Conservation (phyloP, 23 tunicate genomes). For the Diplosoma virens region DNA sequence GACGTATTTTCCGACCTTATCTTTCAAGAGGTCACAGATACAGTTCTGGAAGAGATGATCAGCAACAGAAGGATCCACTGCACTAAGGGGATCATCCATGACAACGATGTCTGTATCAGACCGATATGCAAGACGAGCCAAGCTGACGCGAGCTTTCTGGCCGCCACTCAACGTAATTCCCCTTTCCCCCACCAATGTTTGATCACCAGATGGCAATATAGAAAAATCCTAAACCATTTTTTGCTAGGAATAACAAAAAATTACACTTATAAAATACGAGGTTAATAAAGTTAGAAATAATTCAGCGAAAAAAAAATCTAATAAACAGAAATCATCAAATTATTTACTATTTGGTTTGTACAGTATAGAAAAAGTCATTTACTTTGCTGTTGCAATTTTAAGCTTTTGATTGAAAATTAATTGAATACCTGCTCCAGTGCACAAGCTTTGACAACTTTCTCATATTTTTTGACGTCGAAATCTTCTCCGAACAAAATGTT, state of each 20-base stretch:
- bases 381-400: too few relatives aligned
- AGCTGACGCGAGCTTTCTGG: constrained; percentile 87
- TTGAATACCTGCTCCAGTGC: constrained; percentile 37
- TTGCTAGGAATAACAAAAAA: too few relatives aligned
- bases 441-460: constrained; percentile 61
- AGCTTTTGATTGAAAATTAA: too few relatives aligned
- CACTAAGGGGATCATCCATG: constrained; percentile 92
- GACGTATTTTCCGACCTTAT: constrained; percentile 67
- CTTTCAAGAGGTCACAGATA: constrained; percentile 60
- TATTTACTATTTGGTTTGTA: too few relatives aligned
- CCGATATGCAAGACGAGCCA: constrained; percentile 83
- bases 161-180: constrained; percentile 95
- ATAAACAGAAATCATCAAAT: too few relatives aligned
- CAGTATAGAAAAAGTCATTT: too few relatives aligned
- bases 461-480: constrained; percentile 32
- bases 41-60: constrained; percentile 59
- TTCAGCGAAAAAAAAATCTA: too few relatives aligned
- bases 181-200: constrained; percentile 79
- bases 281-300: too few relatives aligned
- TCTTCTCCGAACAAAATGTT: constrained; percentile 71
- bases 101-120: constrained; percentile 43
- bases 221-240: constrained; percentile 71
- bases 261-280: too few relatives aligned
- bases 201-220: constrained; percentile 58
- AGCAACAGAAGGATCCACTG: constrained; percentile 84